phyloP scores from a whole-genome alignment of 2,797 vertebrate genomes.

The Rhinichthys osculus region DNA sequence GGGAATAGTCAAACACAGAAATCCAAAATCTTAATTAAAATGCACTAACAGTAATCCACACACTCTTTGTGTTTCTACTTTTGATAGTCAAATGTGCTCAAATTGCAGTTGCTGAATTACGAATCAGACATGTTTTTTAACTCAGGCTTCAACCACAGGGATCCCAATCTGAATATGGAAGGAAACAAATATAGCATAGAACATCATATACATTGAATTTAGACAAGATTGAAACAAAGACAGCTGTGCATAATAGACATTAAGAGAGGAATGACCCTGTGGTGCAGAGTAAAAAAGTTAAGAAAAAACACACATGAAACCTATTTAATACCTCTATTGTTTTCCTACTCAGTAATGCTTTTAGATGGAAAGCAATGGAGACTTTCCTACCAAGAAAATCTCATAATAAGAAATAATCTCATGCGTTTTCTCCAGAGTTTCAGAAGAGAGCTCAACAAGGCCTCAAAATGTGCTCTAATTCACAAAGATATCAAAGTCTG shows the following conservation, averaged over 20 bases:
- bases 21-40: conserved; percentile 19
- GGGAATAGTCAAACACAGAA: conserved; percentile 5
- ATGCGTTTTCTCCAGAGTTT: not conserved
- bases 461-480: not conserved
- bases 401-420: not conserved
- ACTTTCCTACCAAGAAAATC: not conserved
- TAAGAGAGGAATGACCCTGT: not conserved
- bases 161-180: not conserved
- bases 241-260: not conserved
- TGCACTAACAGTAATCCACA: conserved; percentile 9
- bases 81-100: not conserved
- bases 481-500: not conserved
- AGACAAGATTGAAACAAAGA: not conserved
- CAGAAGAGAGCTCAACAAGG: not conserved
- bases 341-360: not conserved
- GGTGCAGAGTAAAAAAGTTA: no score
- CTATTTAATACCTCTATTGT: not conserved
- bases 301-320: not conserved
- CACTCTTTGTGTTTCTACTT: not conserved
- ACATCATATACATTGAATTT: not conserved
- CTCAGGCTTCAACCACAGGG: not conserved
- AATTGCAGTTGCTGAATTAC: not conserved
- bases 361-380: not conserved
- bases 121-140: not conserved
- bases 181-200: not conserved